These are phyloP conservation scores for Aphis gossypii DNA, from an alignment of 1,140 invertebrate species.

Conservation along the genomic window DNA sequence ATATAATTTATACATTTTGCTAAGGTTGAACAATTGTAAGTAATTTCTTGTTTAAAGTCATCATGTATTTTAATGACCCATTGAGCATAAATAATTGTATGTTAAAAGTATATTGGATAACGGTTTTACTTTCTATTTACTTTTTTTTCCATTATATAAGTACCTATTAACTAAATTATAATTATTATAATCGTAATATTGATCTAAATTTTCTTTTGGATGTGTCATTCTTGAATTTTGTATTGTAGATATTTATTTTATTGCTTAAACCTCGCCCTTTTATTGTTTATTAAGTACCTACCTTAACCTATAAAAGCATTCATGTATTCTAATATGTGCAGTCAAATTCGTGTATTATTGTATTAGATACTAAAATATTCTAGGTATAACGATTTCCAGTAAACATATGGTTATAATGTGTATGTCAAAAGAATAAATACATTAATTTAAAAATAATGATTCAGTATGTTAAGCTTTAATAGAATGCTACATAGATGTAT, in stretches of 20 bases:
- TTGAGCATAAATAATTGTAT: background rate
- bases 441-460: too few species aligned
- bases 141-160: background rate
- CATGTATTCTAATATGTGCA: background rate
- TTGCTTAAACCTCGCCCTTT: background rate
- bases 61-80: background rate
- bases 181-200: background rate
- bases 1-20: background rate
- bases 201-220: background rate
- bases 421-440: too few species aligned
- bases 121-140: background rate
- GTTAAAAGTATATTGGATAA: background rate
- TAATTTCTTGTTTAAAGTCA: background rate
- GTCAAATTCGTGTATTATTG: background rate
- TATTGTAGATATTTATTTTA: background rate
- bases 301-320: background rate
- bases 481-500: too few species aligned
- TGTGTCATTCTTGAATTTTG: background rate
- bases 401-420: background rate
- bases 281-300: background rate
- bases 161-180: background rate
- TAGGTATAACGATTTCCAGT: too few species aligned
- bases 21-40: background rate
- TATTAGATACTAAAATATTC: background rate
- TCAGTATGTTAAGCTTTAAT: too few species aligned